Conservation (phyloP, 2,113 vertebrate genomes). For the Xiphias gladius region DNA sequence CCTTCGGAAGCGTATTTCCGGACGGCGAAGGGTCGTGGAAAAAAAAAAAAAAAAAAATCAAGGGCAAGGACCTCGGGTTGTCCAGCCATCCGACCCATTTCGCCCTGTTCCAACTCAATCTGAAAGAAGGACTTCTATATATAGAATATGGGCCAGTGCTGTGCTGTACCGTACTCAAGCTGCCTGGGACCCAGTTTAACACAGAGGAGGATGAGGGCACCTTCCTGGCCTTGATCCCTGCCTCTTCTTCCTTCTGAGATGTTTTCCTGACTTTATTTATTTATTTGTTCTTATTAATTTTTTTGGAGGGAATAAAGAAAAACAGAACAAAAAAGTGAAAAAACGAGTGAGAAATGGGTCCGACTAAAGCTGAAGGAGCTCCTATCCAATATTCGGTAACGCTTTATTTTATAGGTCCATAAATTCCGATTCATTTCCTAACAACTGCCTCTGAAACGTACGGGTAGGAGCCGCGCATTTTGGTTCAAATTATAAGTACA, state of each 20-base stretch:
- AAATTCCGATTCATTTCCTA: too few species aligned
- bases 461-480: too few species aligned
- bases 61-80: constrained; percentile 62
- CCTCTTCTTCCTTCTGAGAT: constrained; percentile 26
- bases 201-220: constrained; percentile 64
- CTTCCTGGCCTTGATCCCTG: constrained; percentile 63
- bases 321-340: background rate
- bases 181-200: constrained; percentile 84
- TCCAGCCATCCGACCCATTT: constrained; percentile 82
- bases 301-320: background rate
- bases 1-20: background rate
- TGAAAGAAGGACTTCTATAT: constrained; percentile 82
- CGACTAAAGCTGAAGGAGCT: background rate
- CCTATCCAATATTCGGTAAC: background rate
- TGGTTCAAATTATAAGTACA: too few species aligned
- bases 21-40: background rate
- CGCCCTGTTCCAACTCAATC: constrained; percentile 70
- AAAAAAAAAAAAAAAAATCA: constrained; percentile 25
- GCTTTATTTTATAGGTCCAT: too few species aligned
- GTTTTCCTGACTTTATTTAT: background rate
- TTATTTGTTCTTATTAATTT: too few species aligned
- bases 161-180: constrained; percentile 64
- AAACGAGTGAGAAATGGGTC: background rate
- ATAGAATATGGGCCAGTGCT: constrained; percentile 84
- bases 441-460: too few species aligned